Evolutionary conservation across 2,113 vertebrate species (phyloP), one percentile per base, ranked within the genome.

Genomic region (Xiphophorus hellerii): DNA sequence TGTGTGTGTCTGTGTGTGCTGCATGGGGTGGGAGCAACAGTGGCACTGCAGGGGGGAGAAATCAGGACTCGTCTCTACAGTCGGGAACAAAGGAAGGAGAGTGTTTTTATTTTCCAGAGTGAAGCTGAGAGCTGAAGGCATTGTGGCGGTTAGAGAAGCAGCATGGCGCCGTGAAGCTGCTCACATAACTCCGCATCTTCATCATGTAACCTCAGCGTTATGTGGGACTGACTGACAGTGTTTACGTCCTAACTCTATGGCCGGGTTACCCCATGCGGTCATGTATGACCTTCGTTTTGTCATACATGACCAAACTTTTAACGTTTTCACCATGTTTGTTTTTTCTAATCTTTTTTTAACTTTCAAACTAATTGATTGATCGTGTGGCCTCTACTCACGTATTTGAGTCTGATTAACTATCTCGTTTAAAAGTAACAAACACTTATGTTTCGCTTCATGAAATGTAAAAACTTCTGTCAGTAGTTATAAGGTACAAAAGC

Each of bases 171-270:
- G 61, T 82, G 71, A 73, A 22, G 73, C 73, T 68, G 60, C 72
- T 33, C 35, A 58, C 48, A 54, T 82, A 80, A 84, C 85, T 48
- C 79, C 71, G 80, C 78, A 29, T 83, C 87, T 77, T 85, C 79
- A 84, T 82, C 86, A 87, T 87, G 82, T 86, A 91, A 87, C 81
- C 78, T 74, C 66, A 44, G 64, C 20, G 80, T 90, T 82, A 85
- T 84, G 81, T 90, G 83, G 27, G 76, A 72, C 67, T 72, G 67
- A 77, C 61, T 66, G 72, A 17, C 48, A 42, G 7, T 33, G 10
- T 69, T 42, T 42, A 48, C 74, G 37, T 65, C 73, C 39, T 82
- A 74, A 72, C 74, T 54, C 27, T 60, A 75, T 66, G 61, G 65
- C 69, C 30, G 28, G 13, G 61, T 51, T 20, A 82, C 51, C 35